phyloP scores from a whole-genome alignment of 2,888 invertebrate genomes.

The Zaprionus bogoriensis region DNA sequence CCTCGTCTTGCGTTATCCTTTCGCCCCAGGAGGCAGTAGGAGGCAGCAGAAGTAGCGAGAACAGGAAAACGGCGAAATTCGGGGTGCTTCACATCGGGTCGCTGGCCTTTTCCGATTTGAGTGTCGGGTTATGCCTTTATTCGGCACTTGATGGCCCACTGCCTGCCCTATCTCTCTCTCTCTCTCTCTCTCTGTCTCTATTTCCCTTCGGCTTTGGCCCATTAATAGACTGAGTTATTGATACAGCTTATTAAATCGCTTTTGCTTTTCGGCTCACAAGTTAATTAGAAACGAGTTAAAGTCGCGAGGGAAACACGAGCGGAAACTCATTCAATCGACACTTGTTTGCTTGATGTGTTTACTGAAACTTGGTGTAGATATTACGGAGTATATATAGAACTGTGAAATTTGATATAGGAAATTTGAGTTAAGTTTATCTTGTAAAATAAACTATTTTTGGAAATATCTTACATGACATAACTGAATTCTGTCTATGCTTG shows the following conservation, averaged over 20 bases:
- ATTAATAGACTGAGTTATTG: slow-evolving; percentile 50
- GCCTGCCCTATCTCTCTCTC: neutral
- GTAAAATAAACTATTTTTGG: no score
- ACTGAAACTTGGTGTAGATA: neutral
- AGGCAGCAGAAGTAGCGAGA: no score
- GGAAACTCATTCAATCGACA: slow-evolving; percentile 1
- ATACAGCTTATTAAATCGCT: slow-evolving; percentile 30
- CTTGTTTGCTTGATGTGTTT: neutral
- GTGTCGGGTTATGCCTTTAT: slow-evolving; percentile 71
- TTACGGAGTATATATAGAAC: neutral
- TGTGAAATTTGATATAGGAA: no score
- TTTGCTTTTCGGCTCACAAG: slow-evolving; percentile 10
- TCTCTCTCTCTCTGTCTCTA: neutral
- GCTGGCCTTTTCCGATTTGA: slow-evolving; percentile 52
- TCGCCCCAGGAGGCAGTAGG: neutral
- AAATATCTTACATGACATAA: no score
- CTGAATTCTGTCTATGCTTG: no score
- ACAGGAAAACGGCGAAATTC: no score
- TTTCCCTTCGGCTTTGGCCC: no score
- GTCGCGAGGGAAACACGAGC: neutral
- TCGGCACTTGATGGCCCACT: slow-evolving; percentile 59
- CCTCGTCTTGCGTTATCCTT: slow-evolving; percentile 6
- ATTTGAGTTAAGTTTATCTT: no score
- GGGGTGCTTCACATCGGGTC: slow-evolving; percentile 33
- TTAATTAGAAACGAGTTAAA: slow-evolving; percentile 38